Evolutionary conservation across 2,797 vertebrate species (phyloP), one percentile per base, ranked within the genome.

Genomic region (Rhadinocentrus ornatus): DNA sequence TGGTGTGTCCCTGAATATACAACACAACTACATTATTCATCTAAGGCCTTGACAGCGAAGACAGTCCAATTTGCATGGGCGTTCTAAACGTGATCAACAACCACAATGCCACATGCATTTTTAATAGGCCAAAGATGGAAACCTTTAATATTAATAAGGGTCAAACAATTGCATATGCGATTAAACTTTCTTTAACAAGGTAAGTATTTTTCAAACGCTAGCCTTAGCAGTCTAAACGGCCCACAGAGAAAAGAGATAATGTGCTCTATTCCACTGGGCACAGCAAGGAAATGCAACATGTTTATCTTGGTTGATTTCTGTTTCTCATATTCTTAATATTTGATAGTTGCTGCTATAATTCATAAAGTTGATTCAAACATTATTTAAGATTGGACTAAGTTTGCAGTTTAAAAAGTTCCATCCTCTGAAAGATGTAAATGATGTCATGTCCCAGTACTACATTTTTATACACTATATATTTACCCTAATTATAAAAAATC

Each of bases 1-100:
- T 98, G 97, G 96, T 92, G 96, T 96, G 96, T 96, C 96, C 95
- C 96, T 96, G 96, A 96, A 96, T 97, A 97, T 96, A 97, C 97
- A 97, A 97, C 97, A 96, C 94, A 96, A 95, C 96, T 98, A 96
- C 97, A 98, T 98, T 97, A 98, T 99, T 98, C 96, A 98, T 97
- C 96, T 95, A 92, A 95, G 94, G 95, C 93, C 95, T 91, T 97
- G 97, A 98, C 97, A 97, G 95, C 92, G 93, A 96, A 97, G 97
- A 98, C 96, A 97, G 96, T 96, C 96, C 96, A 97, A 99, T 99
- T 99, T 99, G 97, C 97, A 99, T 98, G 94, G 96, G 96, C 94
- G 95, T 97, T 96, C 96, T 96, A 96, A 97, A 97, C 95, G 96
- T 98, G 97, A 98, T 99, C 97, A 98, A 97, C 97, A 98, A 96